These are phyloP conservation scores for Gymnodraco acuticeps DNA, from an alignment of 2,797 vertebrate genomes.

Conservation along the genomic window DNA sequence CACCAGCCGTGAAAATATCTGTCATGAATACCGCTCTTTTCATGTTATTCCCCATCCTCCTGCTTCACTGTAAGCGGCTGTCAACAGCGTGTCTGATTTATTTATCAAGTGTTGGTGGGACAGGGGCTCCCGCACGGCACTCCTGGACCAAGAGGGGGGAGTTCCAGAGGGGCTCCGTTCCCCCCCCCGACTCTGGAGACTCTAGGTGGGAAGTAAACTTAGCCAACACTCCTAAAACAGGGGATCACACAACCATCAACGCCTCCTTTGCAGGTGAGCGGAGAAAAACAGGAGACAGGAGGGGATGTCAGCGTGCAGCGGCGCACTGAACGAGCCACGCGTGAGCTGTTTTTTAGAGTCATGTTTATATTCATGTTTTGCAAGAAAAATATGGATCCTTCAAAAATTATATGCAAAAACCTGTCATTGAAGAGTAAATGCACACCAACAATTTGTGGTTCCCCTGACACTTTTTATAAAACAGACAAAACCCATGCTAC, in stretches of 20 bases:
- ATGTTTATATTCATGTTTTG: slow-evolving; percentile 81
- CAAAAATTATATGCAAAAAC: slow-evolving; percentile 56
- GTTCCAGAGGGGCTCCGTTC: slow-evolving; percentile 43
- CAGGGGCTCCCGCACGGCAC: slow-evolving; percentile 62
- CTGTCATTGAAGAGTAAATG: slow-evolving; percentile 60
- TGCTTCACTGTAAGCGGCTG: slow-evolving; percentile 74
- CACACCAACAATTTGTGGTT: slow-evolving; percentile 47
- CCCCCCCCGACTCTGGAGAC: slow-evolving; percentile 49
- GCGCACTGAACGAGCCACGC: slow-evolving; percentile 29
- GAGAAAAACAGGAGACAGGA: slow-evolving; percentile 64
- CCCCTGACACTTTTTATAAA: slow-evolving; percentile 46
- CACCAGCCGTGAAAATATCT: slow-evolving; percentile 73
- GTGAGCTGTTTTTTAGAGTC: slow-evolving; percentile 53
- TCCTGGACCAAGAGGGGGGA: slow-evolving; percentile 59
- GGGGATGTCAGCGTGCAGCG: slow-evolving; percentile 63
- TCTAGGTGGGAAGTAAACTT: slow-evolving; percentile 80
- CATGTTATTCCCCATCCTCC: slow-evolving; percentile 75
- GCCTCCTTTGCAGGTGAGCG: slow-evolving; percentile 80
- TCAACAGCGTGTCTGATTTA: slow-evolving; percentile 82
- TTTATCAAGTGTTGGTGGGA: slow-evolving; percentile 79
- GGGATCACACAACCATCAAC: slow-evolving; percentile 76
- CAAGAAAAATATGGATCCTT: slow-evolving; percentile 66
- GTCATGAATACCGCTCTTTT: slow-evolving; percentile 75
- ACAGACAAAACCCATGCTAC: slow-evolving; percentile 11
- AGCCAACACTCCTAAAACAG: slow-evolving; percentile 69